A percentile compares a stretch with the other conserved stretches of the same genome.
phyloP scores from a whole-genome alignment of 1,140 invertebrate genomes.

The Dinoponera quadriceps region DNA sequence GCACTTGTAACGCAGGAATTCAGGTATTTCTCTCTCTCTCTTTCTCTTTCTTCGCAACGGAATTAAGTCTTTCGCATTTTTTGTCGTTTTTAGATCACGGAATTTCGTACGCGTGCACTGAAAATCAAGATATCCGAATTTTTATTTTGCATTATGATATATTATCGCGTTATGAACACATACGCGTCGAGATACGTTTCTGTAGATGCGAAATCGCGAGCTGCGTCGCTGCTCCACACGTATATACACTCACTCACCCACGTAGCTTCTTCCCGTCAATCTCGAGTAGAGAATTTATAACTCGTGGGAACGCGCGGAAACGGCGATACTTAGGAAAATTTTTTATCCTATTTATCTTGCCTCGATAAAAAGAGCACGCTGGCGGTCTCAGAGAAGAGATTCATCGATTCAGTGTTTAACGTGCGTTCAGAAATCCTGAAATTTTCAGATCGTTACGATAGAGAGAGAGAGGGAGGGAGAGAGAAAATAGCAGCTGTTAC shows the following conservation, averaged over 20 bases:
- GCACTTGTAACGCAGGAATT: neutral
- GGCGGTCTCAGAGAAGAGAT: slow-evolving; percentile 7
- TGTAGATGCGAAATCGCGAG: too few species aligned
- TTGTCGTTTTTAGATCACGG: too few species aligned
- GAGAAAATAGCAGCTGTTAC: slow-evolving; percentile 44
- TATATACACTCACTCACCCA: neutral
- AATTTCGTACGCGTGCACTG: too few species aligned
- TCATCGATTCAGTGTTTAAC: slow-evolving; percentile 36
- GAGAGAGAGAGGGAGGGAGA: too few species aligned
- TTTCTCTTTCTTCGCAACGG: neutral
- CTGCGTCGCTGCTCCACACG: too few species aligned
- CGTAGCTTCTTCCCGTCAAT: neutral
- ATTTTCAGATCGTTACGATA: slow-evolving; percentile 42
- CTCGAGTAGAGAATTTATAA: neutral
- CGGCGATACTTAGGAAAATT: slow-evolving; percentile 2
- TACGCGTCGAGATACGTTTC: too few species aligned
- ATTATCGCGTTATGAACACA: too few species aligned
- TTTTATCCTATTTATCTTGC: slow-evolving; percentile 32
- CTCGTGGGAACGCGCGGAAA: neutral
- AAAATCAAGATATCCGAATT: too few species aligned
- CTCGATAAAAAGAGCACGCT: slow-evolving; percentile 13
- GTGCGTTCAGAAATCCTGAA: slow-evolving; percentile 39
- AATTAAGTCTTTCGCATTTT: neutral
- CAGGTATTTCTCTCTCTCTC: too few species aligned
- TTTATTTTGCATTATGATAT: too few species aligned